Base-by-base conservation (phyloP, 2,113 vertebrate genomes). In the Tachysurus fulvidraco region DNA sequence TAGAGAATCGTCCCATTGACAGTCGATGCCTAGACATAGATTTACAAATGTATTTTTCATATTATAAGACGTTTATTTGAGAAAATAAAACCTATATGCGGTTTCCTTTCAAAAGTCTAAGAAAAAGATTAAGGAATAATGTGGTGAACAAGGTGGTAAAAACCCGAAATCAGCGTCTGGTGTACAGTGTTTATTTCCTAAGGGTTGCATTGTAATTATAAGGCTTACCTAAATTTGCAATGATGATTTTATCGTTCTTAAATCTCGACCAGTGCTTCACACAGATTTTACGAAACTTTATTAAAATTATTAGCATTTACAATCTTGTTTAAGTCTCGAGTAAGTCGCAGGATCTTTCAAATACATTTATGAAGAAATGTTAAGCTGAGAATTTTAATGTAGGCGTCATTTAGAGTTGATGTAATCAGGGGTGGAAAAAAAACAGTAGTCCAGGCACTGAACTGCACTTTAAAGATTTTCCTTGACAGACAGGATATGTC, bases 41-140 rank as follows among this genome's bases (percentile, higher is more conserved):
- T 23, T 17, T 23, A 64, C n/a, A 84, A 71, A 71, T 10, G 10
- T 82, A 50, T 64, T 64, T 64, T 64, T 4, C 41, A 0, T 41
- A 65, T 60, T n/a, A 82, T 65, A 82, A 82, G 81, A 82, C 59
- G 6, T 19, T 57, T 36, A 21, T 57, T 54, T 50, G 13, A 78
- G 10, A 54, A 85, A 59, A 55, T 28, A 73, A 73, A 73, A 44
- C 19, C 16, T 41, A 8, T 19, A 65, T 4, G 62, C 16, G 30
- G 28, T 28, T 14, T 16, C 36, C 17, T 25, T 50, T 50, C 23
- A 71, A 25, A 71, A 41, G 6, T 71, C 67, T 50, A 50, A 50
- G 46, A 50, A 50, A 9, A 71, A 30, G 19, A 9, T 69, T 17
- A 36, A 36, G 28, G 67, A 71, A 71, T 41, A 17, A 71, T 21